These are phyloP conservation scores for Macroramphosus scolopax DNA, from an alignment of 2,797 vertebrate genomes.

Conservation along the genomic window DNA sequence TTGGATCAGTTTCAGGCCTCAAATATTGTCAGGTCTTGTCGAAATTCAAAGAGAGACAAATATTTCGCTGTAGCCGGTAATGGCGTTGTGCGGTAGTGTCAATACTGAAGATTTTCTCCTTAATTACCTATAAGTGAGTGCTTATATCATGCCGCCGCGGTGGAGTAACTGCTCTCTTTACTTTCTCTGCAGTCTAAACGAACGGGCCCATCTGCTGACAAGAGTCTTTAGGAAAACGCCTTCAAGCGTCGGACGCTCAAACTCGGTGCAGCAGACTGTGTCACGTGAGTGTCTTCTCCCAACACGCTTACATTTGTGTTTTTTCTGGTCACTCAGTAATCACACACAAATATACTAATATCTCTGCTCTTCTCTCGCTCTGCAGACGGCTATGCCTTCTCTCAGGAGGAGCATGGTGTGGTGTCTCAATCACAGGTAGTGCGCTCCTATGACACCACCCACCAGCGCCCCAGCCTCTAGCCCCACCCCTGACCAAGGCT, in stretches of 20 bases:
- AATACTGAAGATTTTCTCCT: conserved; percentile 20
- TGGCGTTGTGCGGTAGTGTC: conserved; percentile 7
- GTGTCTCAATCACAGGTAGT: conserved; percentile 96
- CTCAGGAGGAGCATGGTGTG: conserved; percentile 97
- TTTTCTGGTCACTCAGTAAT: no score
- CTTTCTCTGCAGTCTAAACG: conserved; percentile 85
- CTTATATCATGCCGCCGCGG: no score
- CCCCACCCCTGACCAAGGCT: conserved; percentile 60
- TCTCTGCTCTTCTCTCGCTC: conserved; percentile 35
- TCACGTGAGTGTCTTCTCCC: conserved; percentile 84
- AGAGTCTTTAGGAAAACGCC: conserved; percentile 96
- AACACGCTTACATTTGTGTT: background rate
- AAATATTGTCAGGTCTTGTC: conserved; percentile 1
- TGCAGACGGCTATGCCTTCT: conserved; percentile 97
- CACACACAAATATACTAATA: background rate
- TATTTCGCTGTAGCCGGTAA: conserved; percentile 1
- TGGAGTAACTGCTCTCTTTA: conserved; percentile 34
- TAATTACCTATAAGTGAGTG: conserved; percentile 3
- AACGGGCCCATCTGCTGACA: conserved; percentile 96
- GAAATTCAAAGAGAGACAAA: background rate
- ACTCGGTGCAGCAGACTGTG: conserved; percentile 92
- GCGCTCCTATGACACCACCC: conserved; percentile 95
- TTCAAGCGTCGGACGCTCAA: conserved; percentile 90
- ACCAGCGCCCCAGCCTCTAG: conserved; percentile 85
- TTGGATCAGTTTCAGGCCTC: background rate